Conservation (phyloP, 2,113 vertebrate genomes). For the Dasyornis broadbenti region DNA sequence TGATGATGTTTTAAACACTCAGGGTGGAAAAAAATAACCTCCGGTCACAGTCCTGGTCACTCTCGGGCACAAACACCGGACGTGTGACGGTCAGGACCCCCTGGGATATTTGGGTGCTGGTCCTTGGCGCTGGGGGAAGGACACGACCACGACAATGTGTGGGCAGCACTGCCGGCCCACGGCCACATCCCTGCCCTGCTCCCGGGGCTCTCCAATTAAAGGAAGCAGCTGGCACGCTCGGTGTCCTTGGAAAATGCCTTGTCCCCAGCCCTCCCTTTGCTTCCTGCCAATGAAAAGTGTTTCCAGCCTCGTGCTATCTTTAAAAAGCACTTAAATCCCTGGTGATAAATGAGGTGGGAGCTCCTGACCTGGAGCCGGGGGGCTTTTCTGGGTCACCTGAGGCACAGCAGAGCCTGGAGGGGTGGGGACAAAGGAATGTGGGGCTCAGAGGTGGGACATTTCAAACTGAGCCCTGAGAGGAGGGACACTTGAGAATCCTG, state of each 20-base stretch:
- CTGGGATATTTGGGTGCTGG: neutral
- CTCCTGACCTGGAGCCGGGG: accelerated
- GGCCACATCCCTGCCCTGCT: neutral
- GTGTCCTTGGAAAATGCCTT: neutral
- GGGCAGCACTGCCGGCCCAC: neutral
- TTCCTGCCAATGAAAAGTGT: neutral
- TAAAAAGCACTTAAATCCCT: neutral
- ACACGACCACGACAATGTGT: accelerated
- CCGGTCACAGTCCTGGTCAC: accelerated
- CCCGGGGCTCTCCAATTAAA: neutral
- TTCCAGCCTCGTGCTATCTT: neutral
- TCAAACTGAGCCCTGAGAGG: neutral
- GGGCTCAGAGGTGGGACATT: neutral
- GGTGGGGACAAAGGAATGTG: neutral
- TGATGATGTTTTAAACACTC: neutral
- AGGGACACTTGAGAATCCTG: neutral
- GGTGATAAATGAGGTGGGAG: neutral
- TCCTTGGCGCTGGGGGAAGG: neutral
- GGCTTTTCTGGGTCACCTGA: neutral
- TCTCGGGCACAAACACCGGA: accelerated
- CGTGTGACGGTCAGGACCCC: neutral
- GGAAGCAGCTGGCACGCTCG: neutral
- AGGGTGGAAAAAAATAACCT: neutral
- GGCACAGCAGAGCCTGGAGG: neutral
- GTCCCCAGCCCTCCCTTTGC: neutral